These are phyloP conservation scores for Patiria miniata DNA, from an alignment of 35 echinoderm and acorn worm genomes.

Conservation along the genomic window DNA sequence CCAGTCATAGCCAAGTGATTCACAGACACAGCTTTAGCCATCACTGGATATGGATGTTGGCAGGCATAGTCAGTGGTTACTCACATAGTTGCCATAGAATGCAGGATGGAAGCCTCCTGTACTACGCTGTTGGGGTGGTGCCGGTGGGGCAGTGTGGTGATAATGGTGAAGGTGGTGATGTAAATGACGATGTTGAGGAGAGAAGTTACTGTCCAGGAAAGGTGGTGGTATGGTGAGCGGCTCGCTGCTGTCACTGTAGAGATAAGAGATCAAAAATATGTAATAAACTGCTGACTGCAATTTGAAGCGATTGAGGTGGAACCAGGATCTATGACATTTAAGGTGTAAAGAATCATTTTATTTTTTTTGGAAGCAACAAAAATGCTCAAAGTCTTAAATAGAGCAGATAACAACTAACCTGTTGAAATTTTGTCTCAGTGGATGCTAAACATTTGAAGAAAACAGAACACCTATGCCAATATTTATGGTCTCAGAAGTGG, in stretches of 20 bases:
- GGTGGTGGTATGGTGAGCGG: not conserved
- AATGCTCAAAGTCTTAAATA: too few species aligned
- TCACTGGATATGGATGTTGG: too few species aligned
- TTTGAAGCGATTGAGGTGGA: not conserved
- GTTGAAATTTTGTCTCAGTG: too few species aligned
- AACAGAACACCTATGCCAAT: too few species aligned
- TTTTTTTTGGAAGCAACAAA: too few species aligned
- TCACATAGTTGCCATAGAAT: constrained; percentile 26
- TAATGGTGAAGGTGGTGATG: constrained; percentile 77
- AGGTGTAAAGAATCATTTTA: too few species aligned
- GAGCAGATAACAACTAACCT: not conserved
- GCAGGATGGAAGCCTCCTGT: not conserved
- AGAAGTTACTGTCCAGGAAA: constrained; percentile 7
- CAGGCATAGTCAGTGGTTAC: too few species aligned
- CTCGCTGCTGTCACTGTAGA: not conserved
- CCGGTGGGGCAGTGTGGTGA: constrained; percentile 54
- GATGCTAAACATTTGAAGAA: too few species aligned
- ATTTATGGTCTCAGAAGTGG: too few species aligned
- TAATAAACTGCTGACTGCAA: not conserved
- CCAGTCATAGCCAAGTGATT: too few species aligned
- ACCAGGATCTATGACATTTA: too few species aligned
- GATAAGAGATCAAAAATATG: not conserved
- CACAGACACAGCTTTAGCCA: too few species aligned
- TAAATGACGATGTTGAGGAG: constrained; percentile 60
- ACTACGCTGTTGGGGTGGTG: not conserved